phyloP scores from a whole-genome alignment of 2,888 invertebrate species.

The Xanthia icteritia region DNA sequence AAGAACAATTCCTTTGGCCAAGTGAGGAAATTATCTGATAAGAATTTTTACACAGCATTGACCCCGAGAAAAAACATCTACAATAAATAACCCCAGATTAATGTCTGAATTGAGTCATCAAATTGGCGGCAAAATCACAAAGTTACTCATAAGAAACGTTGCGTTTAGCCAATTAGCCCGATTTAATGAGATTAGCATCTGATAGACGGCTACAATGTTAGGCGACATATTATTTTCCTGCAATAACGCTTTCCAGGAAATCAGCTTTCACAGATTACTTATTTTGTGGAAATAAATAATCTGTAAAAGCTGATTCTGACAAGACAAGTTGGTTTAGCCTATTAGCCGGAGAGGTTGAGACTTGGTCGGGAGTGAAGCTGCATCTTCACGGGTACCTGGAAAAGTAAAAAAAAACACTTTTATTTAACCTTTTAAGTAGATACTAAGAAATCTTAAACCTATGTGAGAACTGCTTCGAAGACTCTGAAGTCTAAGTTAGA shows the following conservation, averaged over 20 bases:
- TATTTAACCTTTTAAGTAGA: not conserved
- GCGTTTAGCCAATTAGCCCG: slow-evolving; percentile 17
- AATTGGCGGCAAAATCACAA: slow-evolving; percentile 18
- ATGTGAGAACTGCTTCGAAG: not conserved
- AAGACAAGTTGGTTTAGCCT: not conserved
- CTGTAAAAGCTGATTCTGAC: slow-evolving; percentile 46
- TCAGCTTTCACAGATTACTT: slow-evolving; percentile 56
- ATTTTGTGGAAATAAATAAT: slow-evolving; percentile 39
- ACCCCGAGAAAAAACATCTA: slow-evolving; percentile 14
- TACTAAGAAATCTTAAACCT: not conserved
- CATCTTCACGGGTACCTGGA: slow-evolving; percentile 7
- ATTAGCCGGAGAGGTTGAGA: not conserved
- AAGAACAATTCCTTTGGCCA: slow-evolving; percentile 20
- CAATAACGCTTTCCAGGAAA: not conserved
- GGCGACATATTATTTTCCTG: not conserved
- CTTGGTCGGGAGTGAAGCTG: not conserved
- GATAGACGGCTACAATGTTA: not conserved
- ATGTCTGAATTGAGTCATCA: slow-evolving; percentile 10
- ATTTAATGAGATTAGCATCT: slow-evolving; percentile 15
- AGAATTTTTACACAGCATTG: not conserved
- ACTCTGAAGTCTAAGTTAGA: not conserved
- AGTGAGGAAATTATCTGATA: slow-evolving; percentile 2
- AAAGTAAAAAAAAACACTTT: not conserved
- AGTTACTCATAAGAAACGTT: not conserved
- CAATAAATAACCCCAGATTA: slow-evolving; percentile 1